Conservation (phyloP, 2,888 invertebrate genomes). For the Lasiommata megera region DNA sequence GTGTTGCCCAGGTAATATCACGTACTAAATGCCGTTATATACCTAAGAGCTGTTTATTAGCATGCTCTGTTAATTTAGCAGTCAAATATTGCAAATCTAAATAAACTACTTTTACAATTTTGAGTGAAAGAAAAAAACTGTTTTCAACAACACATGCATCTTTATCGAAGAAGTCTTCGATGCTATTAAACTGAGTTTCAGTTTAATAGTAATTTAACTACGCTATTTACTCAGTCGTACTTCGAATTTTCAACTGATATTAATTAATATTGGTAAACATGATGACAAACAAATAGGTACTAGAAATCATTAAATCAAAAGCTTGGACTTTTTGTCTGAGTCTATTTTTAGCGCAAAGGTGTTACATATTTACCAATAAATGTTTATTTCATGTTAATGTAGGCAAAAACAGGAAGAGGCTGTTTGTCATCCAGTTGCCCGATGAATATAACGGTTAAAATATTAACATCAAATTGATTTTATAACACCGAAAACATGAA, state of each 20-base stretch:
- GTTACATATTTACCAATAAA: conserved; percentile 9
- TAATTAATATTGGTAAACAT: too few species aligned
- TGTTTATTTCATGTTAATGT: conserved; percentile 1
- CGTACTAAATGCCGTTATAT: conserved; percentile 32
- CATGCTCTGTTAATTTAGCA: conserved; percentile 5
- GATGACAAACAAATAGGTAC: too few species aligned
- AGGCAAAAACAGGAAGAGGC: not conserved
- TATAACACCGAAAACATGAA: conserved; percentile 39
- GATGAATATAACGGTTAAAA: conserved; percentile 42
- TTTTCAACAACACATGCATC: too few species aligned
- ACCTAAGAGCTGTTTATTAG: conserved; percentile 12
- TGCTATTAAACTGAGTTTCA: too few species aligned
- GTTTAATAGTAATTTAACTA: too few species aligned
- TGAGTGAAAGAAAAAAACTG: too few species aligned
- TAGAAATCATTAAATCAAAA: not conserved
- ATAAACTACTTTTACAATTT: not conserved
- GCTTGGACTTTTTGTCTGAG: not conserved
- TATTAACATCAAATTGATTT: conserved; percentile 51
- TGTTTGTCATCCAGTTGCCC: conserved; percentile 28
- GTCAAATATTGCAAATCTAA: not conserved
- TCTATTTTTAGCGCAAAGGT: not conserved
- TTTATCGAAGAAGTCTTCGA: too few species aligned
- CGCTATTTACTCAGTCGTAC: too few species aligned
- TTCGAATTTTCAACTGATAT: too few species aligned
- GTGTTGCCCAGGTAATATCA: conserved; percentile 20